A percentile compares a stretch with the other conserved stretches of the same genome.
Conservation (phyloP, 2,888 invertebrate genomes). For the Rosalia funebris region DNA sequence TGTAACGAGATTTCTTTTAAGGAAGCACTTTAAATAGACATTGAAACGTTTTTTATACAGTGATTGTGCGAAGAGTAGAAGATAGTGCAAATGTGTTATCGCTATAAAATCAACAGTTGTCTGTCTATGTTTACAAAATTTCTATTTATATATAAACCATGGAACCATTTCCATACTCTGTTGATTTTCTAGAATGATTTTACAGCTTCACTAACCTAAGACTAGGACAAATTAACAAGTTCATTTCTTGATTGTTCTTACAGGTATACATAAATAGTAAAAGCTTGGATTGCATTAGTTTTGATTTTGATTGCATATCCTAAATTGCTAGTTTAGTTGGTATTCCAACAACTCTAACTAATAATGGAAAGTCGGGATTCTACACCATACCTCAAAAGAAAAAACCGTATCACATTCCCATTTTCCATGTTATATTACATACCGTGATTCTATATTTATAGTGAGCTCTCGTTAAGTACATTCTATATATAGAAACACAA, state of each 20-base stretch:
- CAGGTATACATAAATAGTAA: conserved; percentile 13
- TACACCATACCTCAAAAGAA: too few species aligned
- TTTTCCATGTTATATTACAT: too few species aligned
- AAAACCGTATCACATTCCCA: too few species aligned
- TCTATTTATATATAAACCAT: background rate
- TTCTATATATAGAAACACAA: conserved; percentile 10
- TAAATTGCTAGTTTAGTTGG: background rate
- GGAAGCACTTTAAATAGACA: too few species aligned
- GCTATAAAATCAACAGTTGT: too few species aligned
- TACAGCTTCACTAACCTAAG: background rate
- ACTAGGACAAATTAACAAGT: conserved; percentile 10
- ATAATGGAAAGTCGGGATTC: too few species aligned
- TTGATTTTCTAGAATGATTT: background rate
- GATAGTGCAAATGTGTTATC: too few species aligned
- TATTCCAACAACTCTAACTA: too few species aligned
- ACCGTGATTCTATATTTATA: background rate
- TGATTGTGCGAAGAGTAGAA: too few species aligned
- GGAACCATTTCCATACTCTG: background rate
- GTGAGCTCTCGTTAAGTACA: background rate
- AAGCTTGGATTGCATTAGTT: conserved; percentile 27
- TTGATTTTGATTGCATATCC: conserved; percentile 9
- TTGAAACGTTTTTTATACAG: too few species aligned
- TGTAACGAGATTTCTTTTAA: too few species aligned
- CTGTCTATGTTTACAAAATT: too few species aligned
- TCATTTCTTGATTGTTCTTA: conserved; percentile 21